Conservation (phyloP, 2,797 vertebrate species). For the Mus caroli region DNA sequence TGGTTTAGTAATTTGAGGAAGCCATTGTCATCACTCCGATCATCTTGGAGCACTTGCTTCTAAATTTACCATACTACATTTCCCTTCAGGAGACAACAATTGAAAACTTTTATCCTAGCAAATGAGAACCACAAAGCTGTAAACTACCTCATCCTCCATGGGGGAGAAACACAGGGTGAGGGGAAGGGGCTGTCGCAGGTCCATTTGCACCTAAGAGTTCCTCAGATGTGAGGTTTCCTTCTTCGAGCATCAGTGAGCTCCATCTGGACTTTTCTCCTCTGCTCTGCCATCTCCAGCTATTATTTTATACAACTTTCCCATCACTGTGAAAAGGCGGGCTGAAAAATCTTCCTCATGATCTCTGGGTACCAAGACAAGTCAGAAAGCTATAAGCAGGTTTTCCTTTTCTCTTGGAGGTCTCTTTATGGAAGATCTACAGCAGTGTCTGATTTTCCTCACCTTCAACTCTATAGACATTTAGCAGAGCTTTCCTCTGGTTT, state of each 20-base stretch:
- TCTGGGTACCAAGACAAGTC: not conserved
- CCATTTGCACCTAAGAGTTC: not conserved
- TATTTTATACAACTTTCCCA: constrained; percentile 19
- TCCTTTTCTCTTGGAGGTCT: not conserved
- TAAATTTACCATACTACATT: constrained; percentile 40
- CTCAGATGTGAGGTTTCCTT: constrained; percentile 25
- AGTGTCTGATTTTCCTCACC: constrained; percentile 19
- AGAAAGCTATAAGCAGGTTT: not conserved
- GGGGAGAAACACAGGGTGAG: not conserved
- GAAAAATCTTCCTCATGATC: constrained; percentile 19
- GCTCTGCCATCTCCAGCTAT: not conserved
- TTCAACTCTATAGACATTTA: not conserved
- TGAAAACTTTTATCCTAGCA: constrained; percentile 4
- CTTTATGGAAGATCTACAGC: not conserved
- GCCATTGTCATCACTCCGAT: constrained; percentile 21
- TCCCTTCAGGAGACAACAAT: not conserved
- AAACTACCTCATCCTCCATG: not conserved
- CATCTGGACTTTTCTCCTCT: not conserved
- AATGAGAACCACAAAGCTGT: not conserved
- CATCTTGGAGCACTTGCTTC: constrained; percentile 38
- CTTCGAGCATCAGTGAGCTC: not conserved
- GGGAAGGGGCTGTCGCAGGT: not conserved
- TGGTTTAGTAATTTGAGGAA: constrained; percentile 15
- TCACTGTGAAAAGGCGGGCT: constrained; percentile 22
- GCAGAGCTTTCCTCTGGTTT: not conserved